Base-by-base conservation (phyloP, 2,888 invertebrate genomes). In the Trachelus iudaicus region DNA sequence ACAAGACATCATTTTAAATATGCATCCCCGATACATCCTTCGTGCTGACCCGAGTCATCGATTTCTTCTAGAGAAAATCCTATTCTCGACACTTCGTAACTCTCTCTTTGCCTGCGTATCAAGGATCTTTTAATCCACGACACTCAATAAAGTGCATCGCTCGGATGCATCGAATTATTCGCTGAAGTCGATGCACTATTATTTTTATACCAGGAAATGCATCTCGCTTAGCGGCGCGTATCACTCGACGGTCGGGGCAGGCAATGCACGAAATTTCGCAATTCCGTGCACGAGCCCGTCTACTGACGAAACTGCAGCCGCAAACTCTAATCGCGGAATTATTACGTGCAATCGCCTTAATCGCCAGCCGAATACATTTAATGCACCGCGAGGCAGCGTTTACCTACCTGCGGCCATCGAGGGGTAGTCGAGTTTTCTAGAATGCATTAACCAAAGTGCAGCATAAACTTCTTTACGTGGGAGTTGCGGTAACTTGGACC, bases 271-370 rank as follows among this genome's bases (percentile, higher is more conserved):
- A 84, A 83, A 85, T 85, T 84, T 84, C 83, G 79, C 84, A 85
- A 84, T 82, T 56, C 56, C 71, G 78, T 73, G 77, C 71, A 76
- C 77, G 79, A 76, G 77, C 73, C 56, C 23, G 56, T 69, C 56
- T 68, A 75, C 84, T 83, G 83, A 84, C 83, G 85, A 84, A 85
- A 87, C 23, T 83, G 77, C 77, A 73, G 77, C 79, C 80, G 80
- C 76, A 75, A 75, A 81, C 81, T 82, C 77, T 81, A 81, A 73
- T 81, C 78, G 69, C 77, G 82, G 79, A 85, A 85, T 86, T 84
- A 85, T 87, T 85, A 85, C 79, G 79, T 80, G 80, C 83, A 81
- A 80, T 80, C 80, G 75, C 78, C 76, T 81, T 80, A 75, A 82
- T 81, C 79, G 75, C 81, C 79, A n/a, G 37, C 75, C 71, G 78